Percentiles rank a stretch among this genome's conserved stretches.
These are phyloP conservation scores for Drosophila gunungcola DNA, from an alignment of 1,140 invertebrate genomes.

Conservation along the genomic window DNA sequence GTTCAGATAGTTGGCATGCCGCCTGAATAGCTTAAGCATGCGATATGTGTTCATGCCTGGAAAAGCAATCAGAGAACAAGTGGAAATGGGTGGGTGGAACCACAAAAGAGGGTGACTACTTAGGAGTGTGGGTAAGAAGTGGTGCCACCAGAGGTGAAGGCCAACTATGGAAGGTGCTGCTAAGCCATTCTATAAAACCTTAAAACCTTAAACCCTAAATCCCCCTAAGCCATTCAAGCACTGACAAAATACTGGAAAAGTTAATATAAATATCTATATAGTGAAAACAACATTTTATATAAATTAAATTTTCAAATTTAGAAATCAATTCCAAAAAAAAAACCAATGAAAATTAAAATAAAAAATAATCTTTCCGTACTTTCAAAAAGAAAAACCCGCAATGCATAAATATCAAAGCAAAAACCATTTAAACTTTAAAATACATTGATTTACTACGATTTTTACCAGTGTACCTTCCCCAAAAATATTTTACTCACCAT, in stretches of 20 bases:
- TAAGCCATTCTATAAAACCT: slow-evolving; percentile 2
- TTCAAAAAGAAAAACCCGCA: no score
- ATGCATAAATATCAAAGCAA: no score
- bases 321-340: no score
- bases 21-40: slow-evolving; percentile 81
- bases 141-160: slow-evolving; percentile 37
- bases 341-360: no score
- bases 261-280: no score
- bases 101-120: slow-evolving; percentile 8
- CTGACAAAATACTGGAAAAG: no score
- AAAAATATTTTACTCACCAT: slow-evolving; percentile 74
- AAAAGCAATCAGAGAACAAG: slow-evolving; percentile 61
- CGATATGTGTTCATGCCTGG: slow-evolving; percentile 84
- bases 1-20: slow-evolving; percentile 81
- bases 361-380: no score
- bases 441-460: no score
- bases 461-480: not conserved
- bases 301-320: no score
- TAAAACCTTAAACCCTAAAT: slow-evolving; percentile 3
- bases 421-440: no score
- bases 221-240: not conserved
- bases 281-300: no score
- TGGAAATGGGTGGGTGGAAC: slow-evolving; percentile 36
- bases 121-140: slow-evolving; percentile 10
- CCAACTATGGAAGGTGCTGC: slow-evolving; percentile 33